These are phyloP conservation scores for Pristis pectinata DNA, from an alignment of 2,797 vertebrate genomes.

Conservation along the genomic window DNA sequence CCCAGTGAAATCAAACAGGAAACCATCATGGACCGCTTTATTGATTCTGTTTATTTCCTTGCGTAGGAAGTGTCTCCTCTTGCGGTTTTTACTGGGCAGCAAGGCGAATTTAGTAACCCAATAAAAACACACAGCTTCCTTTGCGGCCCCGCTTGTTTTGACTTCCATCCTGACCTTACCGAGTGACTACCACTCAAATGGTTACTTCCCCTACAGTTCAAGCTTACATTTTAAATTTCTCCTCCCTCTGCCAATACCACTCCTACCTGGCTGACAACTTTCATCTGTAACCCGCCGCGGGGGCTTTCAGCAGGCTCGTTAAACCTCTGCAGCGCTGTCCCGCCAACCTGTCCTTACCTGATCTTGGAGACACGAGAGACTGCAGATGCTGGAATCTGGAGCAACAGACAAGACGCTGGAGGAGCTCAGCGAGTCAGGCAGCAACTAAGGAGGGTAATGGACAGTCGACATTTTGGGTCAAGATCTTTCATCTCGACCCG, in stretches of 20 bases:
- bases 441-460: too few relatives aligned
- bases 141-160: too few relatives aligned
- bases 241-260: background rate
- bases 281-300: background rate
- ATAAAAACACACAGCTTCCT: background rate
- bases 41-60: background rate
- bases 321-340: background rate
- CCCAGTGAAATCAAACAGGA: background rate
- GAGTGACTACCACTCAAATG: background rate
- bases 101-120: background rate
- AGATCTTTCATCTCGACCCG: too few relatives aligned
- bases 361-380: background rate
- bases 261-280: background rate
- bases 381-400: too few relatives aligned
- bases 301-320: background rate
- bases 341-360: background rate
- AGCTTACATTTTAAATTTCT: background rate
- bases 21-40: background rate
- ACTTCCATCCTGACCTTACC: background rate
- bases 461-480: too few relatives aligned
- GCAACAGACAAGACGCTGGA: too few relatives aligned
- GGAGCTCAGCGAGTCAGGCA: too few relatives aligned
- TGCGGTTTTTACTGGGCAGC: background rate
- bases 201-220: background rate
- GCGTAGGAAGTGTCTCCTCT: background rate